Conservation (phyloP, 2,888 invertebrate species). For the Lasioglossum vierecki region DNA sequence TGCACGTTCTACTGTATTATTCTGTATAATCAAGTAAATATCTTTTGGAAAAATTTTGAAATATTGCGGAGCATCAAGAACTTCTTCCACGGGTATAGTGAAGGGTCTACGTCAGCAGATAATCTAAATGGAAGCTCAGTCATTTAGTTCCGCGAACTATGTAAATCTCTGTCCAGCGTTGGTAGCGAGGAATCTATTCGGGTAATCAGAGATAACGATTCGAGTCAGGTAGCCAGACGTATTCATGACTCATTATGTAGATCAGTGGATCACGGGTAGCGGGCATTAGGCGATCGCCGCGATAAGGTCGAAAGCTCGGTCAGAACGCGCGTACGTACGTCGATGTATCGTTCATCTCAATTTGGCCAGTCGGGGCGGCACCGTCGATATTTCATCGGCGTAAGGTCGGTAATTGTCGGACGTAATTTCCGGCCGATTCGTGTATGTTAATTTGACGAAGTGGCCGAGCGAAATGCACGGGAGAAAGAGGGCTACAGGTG, state of each 20-base stretch:
- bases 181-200: conserved; percentile 56
- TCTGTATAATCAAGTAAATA: neutral
- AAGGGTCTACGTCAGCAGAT: neutral
- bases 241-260: conserved; percentile 65
- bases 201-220: conserved; percentile 61
- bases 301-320: conserved; percentile 66
- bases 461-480: conserved; percentile 53
- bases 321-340: conserved; percentile 53
- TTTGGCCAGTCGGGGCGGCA: conserved; percentile 57
- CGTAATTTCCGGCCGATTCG: conserved; percentile 66
- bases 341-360: conserved; percentile 67
- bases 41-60: neutral
- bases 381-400: conserved; percentile 65
- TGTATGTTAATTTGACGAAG: conserved; percentile 68
- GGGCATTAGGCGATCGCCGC: conserved; percentile 59
- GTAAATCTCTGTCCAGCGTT: conserved; percentile 19
- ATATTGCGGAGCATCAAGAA: neutral
- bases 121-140: conserved; percentile 19
- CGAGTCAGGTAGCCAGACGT: conserved; percentile 55
- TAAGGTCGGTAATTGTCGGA: conserved; percentile 66
- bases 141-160: conserved; percentile 19
- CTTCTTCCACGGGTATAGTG: neutral
- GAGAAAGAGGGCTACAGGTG: conserved; percentile 61
- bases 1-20: neutral
- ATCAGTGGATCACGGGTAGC: conserved; percentile 55